Evolutionary conservation across 2,888 invertebrate species (phyloP).

Genomic region (Apantesis nais): DNA sequence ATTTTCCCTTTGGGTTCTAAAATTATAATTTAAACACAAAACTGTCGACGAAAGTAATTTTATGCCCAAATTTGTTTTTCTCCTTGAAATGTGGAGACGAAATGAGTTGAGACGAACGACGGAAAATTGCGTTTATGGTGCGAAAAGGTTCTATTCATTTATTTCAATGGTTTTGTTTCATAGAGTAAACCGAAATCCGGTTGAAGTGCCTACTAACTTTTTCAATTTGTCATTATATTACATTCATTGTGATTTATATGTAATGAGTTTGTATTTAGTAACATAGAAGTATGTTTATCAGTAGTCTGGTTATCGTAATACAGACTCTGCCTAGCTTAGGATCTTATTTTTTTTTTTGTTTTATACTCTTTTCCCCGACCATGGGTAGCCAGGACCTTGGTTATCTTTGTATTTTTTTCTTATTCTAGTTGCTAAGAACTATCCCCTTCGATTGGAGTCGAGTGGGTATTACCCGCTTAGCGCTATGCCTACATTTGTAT

Average conservation of each 20-base stretch:
- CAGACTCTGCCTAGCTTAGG: too few relatives aligned
- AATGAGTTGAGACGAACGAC: background rate
- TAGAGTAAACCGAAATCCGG: too few relatives aligned
- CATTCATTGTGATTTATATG: background rate
- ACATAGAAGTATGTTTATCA: background rate
- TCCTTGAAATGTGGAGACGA: background rate
- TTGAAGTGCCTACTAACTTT: too few relatives aligned
- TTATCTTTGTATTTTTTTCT: too few relatives aligned
- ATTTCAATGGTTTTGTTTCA: background rate
- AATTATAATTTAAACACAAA: background rate
- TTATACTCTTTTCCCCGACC: too few relatives aligned
- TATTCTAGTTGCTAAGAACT: too few relatives aligned
- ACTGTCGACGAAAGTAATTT: background rate
- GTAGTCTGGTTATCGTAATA: too few relatives aligned
- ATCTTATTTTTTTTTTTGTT: too few relatives aligned
- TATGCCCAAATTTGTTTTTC: background rate
- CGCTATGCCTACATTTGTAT: too few relatives aligned
- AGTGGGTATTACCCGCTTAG: too few relatives aligned
- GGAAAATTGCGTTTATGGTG: background rate
- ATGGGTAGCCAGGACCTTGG: too few relatives aligned
- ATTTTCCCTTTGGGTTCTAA: background rate
- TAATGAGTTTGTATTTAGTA: background rate
- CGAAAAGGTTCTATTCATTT: background rate
- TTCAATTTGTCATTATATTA: background rate
- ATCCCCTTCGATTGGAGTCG: too few relatives aligned